Base-by-base conservation (phyloP, 2,888 invertebrate genomes). In the Stenoptilia bipunctidactyla region DNA sequence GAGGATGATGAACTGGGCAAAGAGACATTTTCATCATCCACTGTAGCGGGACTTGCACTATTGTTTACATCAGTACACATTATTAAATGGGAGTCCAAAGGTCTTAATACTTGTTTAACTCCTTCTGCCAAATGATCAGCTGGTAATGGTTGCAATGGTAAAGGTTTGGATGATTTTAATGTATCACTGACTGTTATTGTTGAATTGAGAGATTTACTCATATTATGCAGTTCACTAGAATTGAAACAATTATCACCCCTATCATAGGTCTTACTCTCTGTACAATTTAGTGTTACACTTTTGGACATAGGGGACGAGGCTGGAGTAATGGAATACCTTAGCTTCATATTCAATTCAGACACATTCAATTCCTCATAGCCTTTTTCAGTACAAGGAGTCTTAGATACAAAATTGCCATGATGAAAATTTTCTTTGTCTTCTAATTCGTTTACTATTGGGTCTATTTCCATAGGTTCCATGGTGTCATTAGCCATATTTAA, bases 351-450 rank as follows among this genome's bases (percentile, higher is more conserved):
- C 8, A 77, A 54, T 44, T 82, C 82, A 0, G 82, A 75, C 1
- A 75, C 70, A 53, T 83, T 80, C 48, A 80, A 44, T 44, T 80
- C 80, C 49, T 82, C 82, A 43, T 76, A 77, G 1, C 77, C 79
- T 47, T 79, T 82, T 42, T 82, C 80, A 0, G 71, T 74, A 48
- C 67, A 68, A 0, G 74, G 53, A 1, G 58, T 55, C 40, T 52
- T 52, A n/a, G 57, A 61, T 25, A 67, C 53, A 34, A 73, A 67
- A 71, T 80, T 80, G 50, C 56, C 71, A 44, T 69, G 69, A 37
- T 69, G 69, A 45, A 61, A 66, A 46, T 82, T 83, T 47, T 83
- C 83, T 53, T 82, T 83, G 49, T 82, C 68, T 45, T 83, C 82
- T 53, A 76, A 80, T 39, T 73, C 77, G 66, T 60, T 66, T 45